Evolutionary conservation across 2,113 vertebrate genomes (phyloP).

Genomic region (Sisor rabdophorus): DNA sequence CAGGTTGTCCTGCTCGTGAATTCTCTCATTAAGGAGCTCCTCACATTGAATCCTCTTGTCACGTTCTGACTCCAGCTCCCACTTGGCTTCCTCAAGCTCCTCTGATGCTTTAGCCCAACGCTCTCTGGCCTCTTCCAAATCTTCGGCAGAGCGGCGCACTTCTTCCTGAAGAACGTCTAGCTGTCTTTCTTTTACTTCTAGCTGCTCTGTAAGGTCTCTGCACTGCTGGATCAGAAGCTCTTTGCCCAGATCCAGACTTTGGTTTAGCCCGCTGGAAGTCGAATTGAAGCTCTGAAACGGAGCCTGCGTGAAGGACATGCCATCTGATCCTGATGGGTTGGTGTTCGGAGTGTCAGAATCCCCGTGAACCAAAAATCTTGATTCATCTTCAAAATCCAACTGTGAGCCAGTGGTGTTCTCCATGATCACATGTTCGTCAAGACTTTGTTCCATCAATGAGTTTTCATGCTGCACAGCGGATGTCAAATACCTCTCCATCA

Average conservation of each 20-base stretch:
- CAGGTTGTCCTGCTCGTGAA: slow-evolving; percentile 54
- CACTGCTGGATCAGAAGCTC: slow-evolving; percentile 63
- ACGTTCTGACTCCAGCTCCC: slow-evolving; percentile 56
- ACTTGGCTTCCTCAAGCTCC: slow-evolving; percentile 59
- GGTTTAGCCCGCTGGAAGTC: slow-evolving; percentile 46
- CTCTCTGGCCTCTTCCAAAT: slow-evolving; percentile 63
- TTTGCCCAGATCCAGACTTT: slow-evolving; percentile 43
- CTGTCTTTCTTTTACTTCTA: slow-evolving; percentile 65
- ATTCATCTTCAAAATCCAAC: slow-evolving; percentile 65
- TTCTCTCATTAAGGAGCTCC: slow-evolving; percentile 54
- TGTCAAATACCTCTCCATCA: slow-evolving; percentile 75
- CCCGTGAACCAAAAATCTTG: slow-evolving; percentile 48
- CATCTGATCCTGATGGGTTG: slow-evolving; percentile 21
- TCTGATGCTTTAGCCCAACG: slow-evolving; percentile 62
- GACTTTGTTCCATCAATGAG: slow-evolving; percentile 52
- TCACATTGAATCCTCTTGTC: slow-evolving; percentile 43
- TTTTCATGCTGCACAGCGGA: slow-evolving; percentile 51
- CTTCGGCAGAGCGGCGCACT: slow-evolving; percentile 58
- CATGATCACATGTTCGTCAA: slow-evolving; percentile 54
- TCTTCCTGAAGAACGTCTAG: slow-evolving; percentile 60
- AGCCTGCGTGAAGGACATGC: slow-evolving; percentile 45
- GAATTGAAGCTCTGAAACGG: slow-evolving; percentile 33
- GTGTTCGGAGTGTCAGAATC: slow-evolving; percentile 6
- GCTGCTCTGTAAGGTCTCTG: slow-evolving; percentile 63
- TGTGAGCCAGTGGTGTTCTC: slow-evolving; percentile 61